Evolutionary conservation across 1,140 invertebrate genomes (phyloP).

Genomic region (Panagrolaimus sp.): DNA sequence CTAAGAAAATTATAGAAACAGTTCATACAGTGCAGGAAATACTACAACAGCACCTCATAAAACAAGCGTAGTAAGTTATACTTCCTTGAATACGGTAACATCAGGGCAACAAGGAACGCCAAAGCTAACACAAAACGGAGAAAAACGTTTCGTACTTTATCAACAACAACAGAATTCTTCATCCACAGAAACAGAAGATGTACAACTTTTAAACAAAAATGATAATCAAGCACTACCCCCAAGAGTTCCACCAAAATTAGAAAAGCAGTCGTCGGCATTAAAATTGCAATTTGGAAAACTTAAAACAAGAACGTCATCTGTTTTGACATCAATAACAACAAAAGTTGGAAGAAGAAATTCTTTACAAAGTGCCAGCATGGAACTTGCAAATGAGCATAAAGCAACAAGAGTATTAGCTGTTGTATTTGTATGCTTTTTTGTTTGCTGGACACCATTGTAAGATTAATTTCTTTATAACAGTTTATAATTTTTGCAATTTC

Average conservation of each 20-base stretch:
- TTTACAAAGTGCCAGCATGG: constrained; percentile 37
- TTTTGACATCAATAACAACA: constrained; percentile 18
- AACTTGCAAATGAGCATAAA: constrained; percentile 74
- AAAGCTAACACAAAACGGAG: constrained; percentile 15
- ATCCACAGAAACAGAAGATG: constrained; percentile 18
- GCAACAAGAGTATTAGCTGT: constrained; percentile 87
- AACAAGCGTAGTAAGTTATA: constrained; percentile 15
- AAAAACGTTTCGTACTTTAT: not conserved
- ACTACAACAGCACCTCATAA: constrained; percentile 6
- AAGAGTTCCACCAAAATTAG: constrained; percentile 17
- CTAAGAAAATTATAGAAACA: constrained; percentile 4
- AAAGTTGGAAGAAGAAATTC: constrained; percentile 21
- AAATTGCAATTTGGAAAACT: constrained; percentile 14
- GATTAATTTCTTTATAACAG: no score
- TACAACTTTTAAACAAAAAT: not conserved
- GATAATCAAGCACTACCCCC: not conserved
- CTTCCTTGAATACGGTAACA: constrained; percentile 14
- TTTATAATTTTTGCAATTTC: no score
- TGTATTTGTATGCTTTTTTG: constrained; percentile 85
- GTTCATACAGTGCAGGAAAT: constrained; percentile 5
- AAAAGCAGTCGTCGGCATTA: not conserved
- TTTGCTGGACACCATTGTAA: constrained; percentile 88
- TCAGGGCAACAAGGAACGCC: not conserved
- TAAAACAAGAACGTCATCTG: constrained; percentile 17
- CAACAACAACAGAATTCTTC: not conserved